Conservation (phyloP, 2,888 invertebrate species). For the Ametastegia equiseti region DNA sequence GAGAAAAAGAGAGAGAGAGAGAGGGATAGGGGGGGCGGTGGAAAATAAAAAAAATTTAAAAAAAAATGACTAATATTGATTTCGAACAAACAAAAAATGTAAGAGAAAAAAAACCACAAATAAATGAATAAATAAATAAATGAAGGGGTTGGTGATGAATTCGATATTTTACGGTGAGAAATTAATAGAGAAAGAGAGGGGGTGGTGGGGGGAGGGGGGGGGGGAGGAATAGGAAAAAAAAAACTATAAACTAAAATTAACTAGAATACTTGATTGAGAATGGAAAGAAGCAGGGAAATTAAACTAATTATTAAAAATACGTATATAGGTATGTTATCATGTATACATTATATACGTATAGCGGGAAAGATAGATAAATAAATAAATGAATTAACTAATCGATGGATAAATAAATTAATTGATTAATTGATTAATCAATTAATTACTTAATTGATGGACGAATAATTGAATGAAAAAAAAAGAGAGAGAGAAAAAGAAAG, state of each 20-base stretch:
- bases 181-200: too few species aligned
- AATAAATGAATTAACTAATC: neutral
- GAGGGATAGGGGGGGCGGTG: neutral
- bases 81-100: too few species aligned
- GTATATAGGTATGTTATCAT: neutral
- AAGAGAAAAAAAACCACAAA: too few species aligned
- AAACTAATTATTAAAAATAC: neutral
- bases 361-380: neutral
- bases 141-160: too few species aligned
- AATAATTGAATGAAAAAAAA: constrained; percentile 48
- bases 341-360: neutral
- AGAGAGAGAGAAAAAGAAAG: constrained; percentile 44
- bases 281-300: too few species aligned
- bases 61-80: neutral
- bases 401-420: neutral
- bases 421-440: neutral
- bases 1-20: neutral
- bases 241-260: too few species aligned
- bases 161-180: too few species aligned
- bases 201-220: too few species aligned
- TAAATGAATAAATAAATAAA: too few species aligned
- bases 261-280: too few species aligned
- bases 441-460: too few species aligned
- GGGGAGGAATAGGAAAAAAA: too few species aligned
- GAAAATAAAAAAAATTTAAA: neutral